Conservation (phyloP, 2,888 invertebrate species). For the Dichetophora obliterata region DNA sequence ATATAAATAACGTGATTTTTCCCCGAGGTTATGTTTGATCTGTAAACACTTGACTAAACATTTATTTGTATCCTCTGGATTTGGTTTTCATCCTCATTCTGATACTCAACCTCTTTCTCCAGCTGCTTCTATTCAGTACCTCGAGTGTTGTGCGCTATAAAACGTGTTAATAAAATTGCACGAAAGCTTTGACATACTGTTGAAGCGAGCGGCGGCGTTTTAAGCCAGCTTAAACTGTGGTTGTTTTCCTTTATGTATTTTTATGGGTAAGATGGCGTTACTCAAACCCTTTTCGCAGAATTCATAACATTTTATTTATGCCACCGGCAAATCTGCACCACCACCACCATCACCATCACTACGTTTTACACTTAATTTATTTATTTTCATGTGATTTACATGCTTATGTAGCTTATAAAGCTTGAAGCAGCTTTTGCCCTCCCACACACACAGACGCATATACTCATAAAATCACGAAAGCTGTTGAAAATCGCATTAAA, state of each 20-base stretch:
- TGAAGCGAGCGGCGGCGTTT: neutral
- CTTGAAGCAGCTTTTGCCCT: neutral
- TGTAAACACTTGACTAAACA: constrained; percentile 35
- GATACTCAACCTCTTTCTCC: neutral
- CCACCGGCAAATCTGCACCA: neutral
- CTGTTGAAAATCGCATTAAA: constrained; percentile 20
- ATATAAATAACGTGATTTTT: constrained; percentile 30
- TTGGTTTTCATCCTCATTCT: neutral
- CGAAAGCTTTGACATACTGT: neutral
- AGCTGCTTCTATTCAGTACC: no score
- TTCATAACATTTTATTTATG: constrained; percentile 26
- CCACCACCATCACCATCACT: neutral
- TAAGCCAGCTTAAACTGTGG: neutral
- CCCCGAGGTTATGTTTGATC: constrained; percentile 35
- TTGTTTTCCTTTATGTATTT: neutral
- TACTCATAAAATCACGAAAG: neutral
- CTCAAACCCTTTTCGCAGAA: neutral
- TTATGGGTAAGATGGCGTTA: neutral
- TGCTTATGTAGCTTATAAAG: neutral
- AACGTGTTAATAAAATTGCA: constrained; percentile 28
- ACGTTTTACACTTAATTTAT: constrained; percentile 24
- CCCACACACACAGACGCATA: neutral
- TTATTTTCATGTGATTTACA: constrained; percentile 22
- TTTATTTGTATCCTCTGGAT: constrained; percentile 22
- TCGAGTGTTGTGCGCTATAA: neutral